Conservation (phyloP, 2,797 vertebrate genomes). For the Tragopan temminckii region DNA sequence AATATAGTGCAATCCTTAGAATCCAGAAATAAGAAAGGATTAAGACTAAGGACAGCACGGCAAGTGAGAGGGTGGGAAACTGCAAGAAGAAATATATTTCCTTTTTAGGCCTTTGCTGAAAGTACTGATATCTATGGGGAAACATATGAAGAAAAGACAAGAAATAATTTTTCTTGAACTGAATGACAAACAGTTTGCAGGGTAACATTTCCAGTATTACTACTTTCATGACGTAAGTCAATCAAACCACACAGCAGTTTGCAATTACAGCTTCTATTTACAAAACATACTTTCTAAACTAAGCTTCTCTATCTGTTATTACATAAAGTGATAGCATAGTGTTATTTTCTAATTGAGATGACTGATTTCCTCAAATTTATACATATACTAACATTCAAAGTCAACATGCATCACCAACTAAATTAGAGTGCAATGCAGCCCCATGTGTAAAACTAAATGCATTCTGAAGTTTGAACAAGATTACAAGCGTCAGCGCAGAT, state of each 20-base stretch:
- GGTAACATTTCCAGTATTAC: not conserved
- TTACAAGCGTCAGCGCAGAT: not conserved
- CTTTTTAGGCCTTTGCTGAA: not conserved
- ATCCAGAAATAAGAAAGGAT: not conserved
- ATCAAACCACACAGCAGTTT: not conserved
- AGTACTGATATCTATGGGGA: not conserved
- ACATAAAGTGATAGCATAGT: not conserved
- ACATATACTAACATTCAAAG: not conserved
- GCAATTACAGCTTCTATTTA: not conserved
- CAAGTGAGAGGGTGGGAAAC: not conserved
- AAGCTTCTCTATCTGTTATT: not conserved
- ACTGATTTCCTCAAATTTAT: not conserved
- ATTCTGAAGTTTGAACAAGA: not conserved
- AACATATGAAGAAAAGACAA: not conserved
- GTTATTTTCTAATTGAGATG: not conserved
- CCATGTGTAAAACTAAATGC: not conserved
- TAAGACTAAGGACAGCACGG: not conserved
- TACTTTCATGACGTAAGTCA: not conserved
- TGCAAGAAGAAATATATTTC: not conserved
- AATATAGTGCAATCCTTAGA: not conserved
- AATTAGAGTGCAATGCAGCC: not conserved
- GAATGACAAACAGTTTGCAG: not conserved
- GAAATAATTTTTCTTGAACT: not conserved
- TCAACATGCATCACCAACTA: not conserved
- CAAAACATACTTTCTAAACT: not conserved